These are phyloP conservation scores for Chaetogeoica ovagalla DNA, from an alignment of 2,888 invertebrate species.

Conservation along the genomic window DNA sequence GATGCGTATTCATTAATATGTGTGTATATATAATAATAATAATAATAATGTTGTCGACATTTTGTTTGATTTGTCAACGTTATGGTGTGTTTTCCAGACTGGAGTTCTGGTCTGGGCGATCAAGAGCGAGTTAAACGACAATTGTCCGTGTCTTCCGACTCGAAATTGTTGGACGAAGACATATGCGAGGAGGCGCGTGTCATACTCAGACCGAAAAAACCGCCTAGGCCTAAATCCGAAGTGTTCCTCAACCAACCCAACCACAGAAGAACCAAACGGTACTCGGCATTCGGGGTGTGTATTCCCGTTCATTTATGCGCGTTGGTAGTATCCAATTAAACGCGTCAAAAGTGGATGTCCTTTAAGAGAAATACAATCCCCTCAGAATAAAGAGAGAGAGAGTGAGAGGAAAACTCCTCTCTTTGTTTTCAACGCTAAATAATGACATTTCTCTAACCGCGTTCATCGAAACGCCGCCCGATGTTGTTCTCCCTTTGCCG, in stretches of 20 bases:
- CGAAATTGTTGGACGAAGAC: conserved; percentile 86
- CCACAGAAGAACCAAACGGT: conserved; percentile 80
- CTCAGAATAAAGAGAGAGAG: neutral
- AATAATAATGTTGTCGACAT: neutral
- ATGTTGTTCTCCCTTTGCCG: conserved; percentile 5
- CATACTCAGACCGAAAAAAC: conserved; percentile 85
- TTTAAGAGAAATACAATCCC: neutral
- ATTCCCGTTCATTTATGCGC: neutral
- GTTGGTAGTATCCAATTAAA: too few relatives aligned
- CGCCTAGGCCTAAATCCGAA: conserved; percentile 94
- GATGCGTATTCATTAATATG: too few relatives aligned
- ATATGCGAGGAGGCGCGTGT: conserved; percentile 87
- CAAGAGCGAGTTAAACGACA: conserved; percentile 77
- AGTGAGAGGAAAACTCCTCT: conserved; percentile 14
- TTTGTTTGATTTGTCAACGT: neutral
- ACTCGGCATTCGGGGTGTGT: conserved; percentile 95
- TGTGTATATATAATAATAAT: too few relatives aligned
- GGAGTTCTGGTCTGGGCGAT: conserved; percentile 44
- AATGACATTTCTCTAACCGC: conserved; percentile 27
- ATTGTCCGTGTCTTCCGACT: conserved; percentile 88
- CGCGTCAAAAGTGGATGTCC: neutral
- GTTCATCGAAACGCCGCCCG: conserved; percentile 13
- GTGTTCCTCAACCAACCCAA: conserved; percentile 77
- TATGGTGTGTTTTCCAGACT: conserved; percentile 19
- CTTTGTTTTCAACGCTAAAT: conserved; percentile 25